Evolutionary conservation across 2,888 invertebrate genomes (phyloP), one percentile per base, ranked within the genome.

Genomic region (Phorcus lineatus): DNA sequence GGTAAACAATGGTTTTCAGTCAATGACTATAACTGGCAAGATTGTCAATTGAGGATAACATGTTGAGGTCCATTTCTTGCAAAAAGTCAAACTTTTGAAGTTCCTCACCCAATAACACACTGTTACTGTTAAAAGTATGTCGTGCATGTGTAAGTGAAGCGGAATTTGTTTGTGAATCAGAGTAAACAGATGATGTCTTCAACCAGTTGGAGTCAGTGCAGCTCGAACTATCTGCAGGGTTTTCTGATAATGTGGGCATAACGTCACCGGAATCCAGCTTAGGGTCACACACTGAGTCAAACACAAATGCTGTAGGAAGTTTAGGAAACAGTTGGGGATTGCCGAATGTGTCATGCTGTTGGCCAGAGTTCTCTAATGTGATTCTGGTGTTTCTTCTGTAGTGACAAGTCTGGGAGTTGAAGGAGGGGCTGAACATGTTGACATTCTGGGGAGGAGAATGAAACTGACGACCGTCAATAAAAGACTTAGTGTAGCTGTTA

Each of bases 351-450:
- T 16, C 70, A 9, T 36, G 17, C 0, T 31, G 70, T n/a, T 40
- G 28, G 40, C 19, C 36, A 9, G 4, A n/a, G n/a, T 16, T 24
- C 17, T 67, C 11, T 1, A 31, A 22, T 7, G 13, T 13, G 40
- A 16, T 9, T 16, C n/a, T 17, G 62, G 2, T 17, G 40, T 70
- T 47, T 28, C n/a, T 62, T 24, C 17, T 62, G 13, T 24, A 62
- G 11, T 57, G 62, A 28, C 16, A 62, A 62, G 28, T 13, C 40
- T n/a, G 16, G n/a, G 70, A 36, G 13, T 40, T 36, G 40, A 36
- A 70, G 36, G 70, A 36, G 16, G 70, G 36, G 70, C 70, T 70
- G 40, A 70, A 70, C 70, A 70, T 70, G 36, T 31, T 70, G 36
- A 70, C 70, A 36, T 70, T 70, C n/a, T 17, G 70, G 11, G 47